Base-by-base conservation (phyloP, 2,888 invertebrate species). In the Brachyopa scutellaris region DNA sequence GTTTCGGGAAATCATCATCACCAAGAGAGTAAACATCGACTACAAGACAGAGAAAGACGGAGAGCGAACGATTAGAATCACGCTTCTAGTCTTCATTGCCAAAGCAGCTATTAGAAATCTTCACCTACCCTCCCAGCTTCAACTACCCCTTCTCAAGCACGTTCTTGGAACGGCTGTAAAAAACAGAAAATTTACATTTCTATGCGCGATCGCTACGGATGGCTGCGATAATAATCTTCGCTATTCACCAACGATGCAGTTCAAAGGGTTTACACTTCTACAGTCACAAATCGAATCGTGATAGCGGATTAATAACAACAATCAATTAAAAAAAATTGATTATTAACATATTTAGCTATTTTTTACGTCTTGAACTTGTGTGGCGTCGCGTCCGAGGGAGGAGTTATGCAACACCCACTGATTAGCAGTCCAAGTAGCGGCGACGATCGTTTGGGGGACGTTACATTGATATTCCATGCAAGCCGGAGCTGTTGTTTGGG, bases 241-340 rank as follows among this genome's bases (percentile, higher is more conserved):
- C 31, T 36, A 21, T 42, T 13, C 49, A 36, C 1, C 36, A 23
- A 8, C 29, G 47, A 57, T 66, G 70, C 82, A 70, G 76, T 76
- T 77, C 77, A 82, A 70, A 82, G 77, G 77, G 70, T 76, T 59
- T 64, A 51, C 51, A 70, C 33, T 38, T 76, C 53, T 64, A 51
- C 51, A 70, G 36, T 38, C 42, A 51, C 76, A 76, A 76, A 72
- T 64, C 55, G 66, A 76, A 70, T 53, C 53, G 76, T 59, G 76
- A 82, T 76, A 76, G 76, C 36, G 29, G 31, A 49, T 72, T 70
- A 70, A 55, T 53, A 67, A 73, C 61, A 53, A 61, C 73, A 73
- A 80, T 69, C 67, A 80, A 80, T 80, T 69, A 67, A 55, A 64
- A 66, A 33, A 21, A 33, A 33, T 21, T 49, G n/a, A 15, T 26